Evolutionary conservation across 2,888 invertebrate genomes (phyloP).

Genomic region (Chloroclysta siterata): DNA sequence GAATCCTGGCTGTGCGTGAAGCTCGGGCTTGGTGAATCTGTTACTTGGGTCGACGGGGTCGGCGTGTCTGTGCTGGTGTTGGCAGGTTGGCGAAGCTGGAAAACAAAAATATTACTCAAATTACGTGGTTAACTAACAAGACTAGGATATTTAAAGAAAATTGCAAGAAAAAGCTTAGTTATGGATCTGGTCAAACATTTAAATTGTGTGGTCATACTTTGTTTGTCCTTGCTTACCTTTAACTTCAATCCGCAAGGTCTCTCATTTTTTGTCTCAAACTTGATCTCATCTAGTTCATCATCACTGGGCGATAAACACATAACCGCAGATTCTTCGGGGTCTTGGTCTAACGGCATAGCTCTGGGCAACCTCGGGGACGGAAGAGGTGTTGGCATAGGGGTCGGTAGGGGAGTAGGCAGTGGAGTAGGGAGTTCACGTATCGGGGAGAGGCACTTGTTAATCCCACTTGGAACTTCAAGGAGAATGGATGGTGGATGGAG

Average conservation of each 20-base stretch:
- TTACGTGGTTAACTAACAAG: background rate
- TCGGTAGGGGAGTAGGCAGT: conserved; percentile 86
- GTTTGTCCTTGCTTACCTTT: conserved; percentile 55
- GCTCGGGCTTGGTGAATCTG: conserved; percentile 78
- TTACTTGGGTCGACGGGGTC: conserved; percentile 76
- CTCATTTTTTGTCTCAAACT: conserved; percentile 59
- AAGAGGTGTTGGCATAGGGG: conserved; percentile 88
- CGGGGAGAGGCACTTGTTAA: conserved; percentile 91
- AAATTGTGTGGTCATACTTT: background rate
- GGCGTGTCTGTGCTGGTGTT: conserved; percentile 67
- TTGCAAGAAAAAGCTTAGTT: background rate
- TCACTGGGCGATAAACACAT: conserved; percentile 66
- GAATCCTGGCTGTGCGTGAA: conserved; percentile 79
- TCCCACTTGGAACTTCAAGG: conserved; percentile 90
- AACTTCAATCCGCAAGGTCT: conserved; percentile 69
- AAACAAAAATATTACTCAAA: conserved; percentile 35
- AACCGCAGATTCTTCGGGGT: conserved; percentile 30
- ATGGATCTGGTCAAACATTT: no score
- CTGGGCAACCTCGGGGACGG: conserved; percentile 77
- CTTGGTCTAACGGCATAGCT: conserved; percentile 48
- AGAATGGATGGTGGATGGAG: conserved; percentile 90
- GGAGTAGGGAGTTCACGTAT: conserved; percentile 92
- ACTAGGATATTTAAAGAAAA: background rate
- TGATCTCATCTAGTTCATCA: conserved; percentile 76
- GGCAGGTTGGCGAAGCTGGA: conserved; percentile 83